Conservation (phyloP, 2,113 vertebrate genomes). For the Calidris pugnax region DNA sequence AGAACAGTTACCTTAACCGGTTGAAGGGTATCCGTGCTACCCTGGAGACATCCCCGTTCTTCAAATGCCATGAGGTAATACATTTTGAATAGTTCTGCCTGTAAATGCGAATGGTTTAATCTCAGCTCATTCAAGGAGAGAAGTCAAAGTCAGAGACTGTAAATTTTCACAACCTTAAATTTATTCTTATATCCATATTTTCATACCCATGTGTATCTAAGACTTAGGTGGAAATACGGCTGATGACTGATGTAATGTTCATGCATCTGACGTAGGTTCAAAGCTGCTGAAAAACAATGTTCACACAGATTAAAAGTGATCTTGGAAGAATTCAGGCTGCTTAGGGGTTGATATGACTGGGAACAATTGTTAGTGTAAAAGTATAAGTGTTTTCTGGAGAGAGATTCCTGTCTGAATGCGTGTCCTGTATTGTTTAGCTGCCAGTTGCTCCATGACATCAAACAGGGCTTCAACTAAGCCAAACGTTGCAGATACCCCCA, state of each 20-base stretch:
- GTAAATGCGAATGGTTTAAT: not conserved
- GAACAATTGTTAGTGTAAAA: not conserved
- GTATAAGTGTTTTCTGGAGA: not conserved
- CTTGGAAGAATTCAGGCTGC: not conserved
- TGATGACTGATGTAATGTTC: not conserved
- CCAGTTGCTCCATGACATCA: not conserved
- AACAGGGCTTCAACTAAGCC: not conserved
- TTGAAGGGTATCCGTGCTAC: slow-evolving; percentile 86
- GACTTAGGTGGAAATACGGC: not conserved
- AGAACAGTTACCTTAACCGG: slow-evolving; percentile 87
- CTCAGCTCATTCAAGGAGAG: not conserved
- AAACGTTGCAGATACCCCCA: not conserved
- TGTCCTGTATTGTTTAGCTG: not conserved
- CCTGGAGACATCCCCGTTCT: slow-evolving; percentile 90
- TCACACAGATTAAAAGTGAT: not conserved
- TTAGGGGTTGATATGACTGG: not conserved
- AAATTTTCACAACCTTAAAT: not conserved
- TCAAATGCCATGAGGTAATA: slow-evolving; percentile 93
- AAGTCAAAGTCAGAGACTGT: not conserved
- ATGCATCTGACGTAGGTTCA: not conserved
- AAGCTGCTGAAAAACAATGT: not conserved
- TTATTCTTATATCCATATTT: not conserved
- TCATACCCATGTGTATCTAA: not conserved
- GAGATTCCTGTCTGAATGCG: not conserved
- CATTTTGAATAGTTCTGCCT: not conserved